Conservation (phyloP, 2,888 invertebrate genomes). For the Lordiphosa fenestrarum region DNA sequence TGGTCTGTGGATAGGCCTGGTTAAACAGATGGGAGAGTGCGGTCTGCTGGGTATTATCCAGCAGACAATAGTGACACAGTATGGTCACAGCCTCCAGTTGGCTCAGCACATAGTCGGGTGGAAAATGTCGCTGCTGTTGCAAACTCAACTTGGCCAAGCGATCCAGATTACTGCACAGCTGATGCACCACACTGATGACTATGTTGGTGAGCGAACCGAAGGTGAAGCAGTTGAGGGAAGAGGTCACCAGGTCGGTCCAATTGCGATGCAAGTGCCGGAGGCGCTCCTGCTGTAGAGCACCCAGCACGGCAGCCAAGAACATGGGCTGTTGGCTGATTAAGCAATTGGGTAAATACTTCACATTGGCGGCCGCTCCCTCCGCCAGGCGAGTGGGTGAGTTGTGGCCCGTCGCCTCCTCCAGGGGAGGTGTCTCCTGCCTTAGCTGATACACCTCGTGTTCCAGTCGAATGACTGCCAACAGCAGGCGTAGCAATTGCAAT, state of each 20-base stretch:
- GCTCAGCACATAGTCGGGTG: slow-evolving; percentile 89
- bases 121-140: slow-evolving; percentile 79
- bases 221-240: slow-evolving; percentile 89
- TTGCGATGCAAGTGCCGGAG: slow-evolving; percentile 88
- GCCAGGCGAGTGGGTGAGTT: slow-evolving; percentile 76
- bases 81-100: slow-evolving; percentile 89
- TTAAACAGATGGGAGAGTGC: slow-evolving; percentile 82
- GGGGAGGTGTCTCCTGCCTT: slow-evolving; percentile 79
- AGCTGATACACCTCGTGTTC: slow-evolving; percentile 86
- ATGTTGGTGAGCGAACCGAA: slow-evolving; percentile 87
- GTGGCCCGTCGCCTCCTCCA: slow-evolving; percentile 68
- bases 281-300: slow-evolving; percentile 87
- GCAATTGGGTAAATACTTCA: slow-evolving; percentile 84
- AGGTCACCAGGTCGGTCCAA: slow-evolving; percentile 90
- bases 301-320: slow-evolving; percentile 89
- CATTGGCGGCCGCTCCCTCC: slow-evolving; percentile 73
- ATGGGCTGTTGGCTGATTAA: slow-evolving; percentile 90
- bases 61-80: slow-evolving; percentile 89
- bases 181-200: slow-evolving; percentile 88
- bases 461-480: slow-evolving; percentile 87
- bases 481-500: slow-evolving; percentile 84
- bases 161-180: slow-evolving; percentile 87
- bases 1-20: slow-evolving; percentile 82
- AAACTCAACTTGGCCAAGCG: slow-evolving; percentile 81
- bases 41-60: slow-evolving; percentile 83